These are phyloP conservation scores for Aradus depressus DNA, from an alignment of 2,888 invertebrate genomes.

Conservation along the genomic window DNA sequence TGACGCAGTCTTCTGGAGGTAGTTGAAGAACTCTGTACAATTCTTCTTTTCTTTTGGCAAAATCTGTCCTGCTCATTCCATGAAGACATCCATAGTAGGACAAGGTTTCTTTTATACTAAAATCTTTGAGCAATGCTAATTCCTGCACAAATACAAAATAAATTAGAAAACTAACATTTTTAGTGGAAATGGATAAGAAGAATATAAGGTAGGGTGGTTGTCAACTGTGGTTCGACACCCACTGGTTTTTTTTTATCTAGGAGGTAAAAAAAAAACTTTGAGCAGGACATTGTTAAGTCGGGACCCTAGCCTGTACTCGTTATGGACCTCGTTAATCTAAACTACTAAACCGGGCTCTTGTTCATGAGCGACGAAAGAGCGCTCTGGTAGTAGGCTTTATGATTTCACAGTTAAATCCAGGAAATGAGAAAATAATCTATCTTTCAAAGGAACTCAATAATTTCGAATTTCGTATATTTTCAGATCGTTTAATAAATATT, in stretches of 20 bases:
- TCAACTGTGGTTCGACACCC: neutral
- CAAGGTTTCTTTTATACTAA: conserved; percentile 71
- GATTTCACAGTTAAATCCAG: no score
- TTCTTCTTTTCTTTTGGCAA: conserved; percentile 28
- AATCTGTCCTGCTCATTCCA: conserved; percentile 46
- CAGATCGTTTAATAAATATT: no score
- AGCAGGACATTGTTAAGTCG: neutral
- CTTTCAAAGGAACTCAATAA: no score
- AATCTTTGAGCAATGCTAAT: conserved; percentile 65
- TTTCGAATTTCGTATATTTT: no score
- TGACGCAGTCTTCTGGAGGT: conserved; percentile 52
- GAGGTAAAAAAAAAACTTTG: neutral
- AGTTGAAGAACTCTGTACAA: conserved; percentile 44
- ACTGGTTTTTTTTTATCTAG: neutral
- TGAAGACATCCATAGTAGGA: conserved; percentile 79
- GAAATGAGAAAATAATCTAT: no score
- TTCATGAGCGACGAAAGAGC: no score
- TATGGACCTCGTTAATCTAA: no score
- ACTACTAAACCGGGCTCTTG: no score
- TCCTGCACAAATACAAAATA: conserved; percentile 43
- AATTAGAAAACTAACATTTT: neutral
- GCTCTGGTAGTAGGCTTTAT: no score
- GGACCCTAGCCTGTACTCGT: no score
- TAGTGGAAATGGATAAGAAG: neutral
- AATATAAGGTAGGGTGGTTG: neutral